Conservation (phyloP, 1,140 invertebrate genomes). For the Mya arenaria region DNA sequence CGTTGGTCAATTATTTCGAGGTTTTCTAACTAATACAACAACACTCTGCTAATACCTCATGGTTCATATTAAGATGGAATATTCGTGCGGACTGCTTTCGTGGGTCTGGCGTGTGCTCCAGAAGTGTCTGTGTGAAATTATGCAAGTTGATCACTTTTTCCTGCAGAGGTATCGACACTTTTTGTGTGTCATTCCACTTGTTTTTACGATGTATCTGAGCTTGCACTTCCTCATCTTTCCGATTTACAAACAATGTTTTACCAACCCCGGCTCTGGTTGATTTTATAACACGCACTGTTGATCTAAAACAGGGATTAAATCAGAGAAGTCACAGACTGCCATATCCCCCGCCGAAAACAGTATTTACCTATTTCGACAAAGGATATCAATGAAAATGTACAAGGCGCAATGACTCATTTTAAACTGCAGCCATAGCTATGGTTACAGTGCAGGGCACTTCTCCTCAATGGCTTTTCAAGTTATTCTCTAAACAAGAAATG, state of each 20-base stretch:
- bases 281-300: slow-evolving; percentile 65
- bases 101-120: slow-evolving; percentile 49
- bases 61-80: slow-evolving; percentile 70
- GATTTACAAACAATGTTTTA: slow-evolving; percentile 65
- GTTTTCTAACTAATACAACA: too few relatives aligned
- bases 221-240: slow-evolving; percentile 53
- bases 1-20: too few relatives aligned
- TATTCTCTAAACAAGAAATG: too few relatives aligned
- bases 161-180: slow-evolving; percentile 61
- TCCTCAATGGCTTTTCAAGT: too few relatives aligned
- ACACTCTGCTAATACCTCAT: too few relatives aligned
- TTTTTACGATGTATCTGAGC: background rate
- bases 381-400: too few relatives aligned
- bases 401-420: too few relatives aligned
- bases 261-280: slow-evolving; percentile 70
- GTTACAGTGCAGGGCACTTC: too few relatives aligned
- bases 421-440: too few relatives aligned
- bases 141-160: slow-evolving; percentile 52
- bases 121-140: slow-evolving; percentile 50
- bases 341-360: too few relatives aligned
- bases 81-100: slow-evolving; percentile 52
- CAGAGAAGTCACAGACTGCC: too few relatives aligned
- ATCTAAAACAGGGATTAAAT: slow-evolving; percentile 59
- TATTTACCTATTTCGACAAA: too few relatives aligned
- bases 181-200: background rate